phyloP scores from a whole-genome alignment of 2,113 vertebrate species.

The Xiphorhynchus elegans region DNA sequence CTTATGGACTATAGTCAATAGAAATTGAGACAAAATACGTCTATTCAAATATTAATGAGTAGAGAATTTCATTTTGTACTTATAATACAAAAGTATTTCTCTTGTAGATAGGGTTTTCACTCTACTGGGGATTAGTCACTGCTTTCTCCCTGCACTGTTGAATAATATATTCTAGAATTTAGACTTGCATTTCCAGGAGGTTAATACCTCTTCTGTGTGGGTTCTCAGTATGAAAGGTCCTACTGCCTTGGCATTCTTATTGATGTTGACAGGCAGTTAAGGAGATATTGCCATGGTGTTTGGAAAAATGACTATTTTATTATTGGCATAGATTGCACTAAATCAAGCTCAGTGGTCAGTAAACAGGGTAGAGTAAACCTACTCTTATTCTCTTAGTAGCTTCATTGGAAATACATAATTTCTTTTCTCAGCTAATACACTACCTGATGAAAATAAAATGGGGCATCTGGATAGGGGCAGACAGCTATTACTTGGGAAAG shows the following conservation, averaged over 20 bases:
- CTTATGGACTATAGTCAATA: not conserved
- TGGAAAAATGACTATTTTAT: not conserved
- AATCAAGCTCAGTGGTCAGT: not conserved
- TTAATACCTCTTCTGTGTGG: not conserved
- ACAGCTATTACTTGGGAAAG: not conserved
- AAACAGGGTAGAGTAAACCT: not conserved
- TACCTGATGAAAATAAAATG: not conserved
- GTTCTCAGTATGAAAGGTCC: not conserved
- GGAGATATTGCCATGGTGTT: not conserved
- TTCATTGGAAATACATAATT: not conserved
- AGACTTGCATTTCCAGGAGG: not conserved
- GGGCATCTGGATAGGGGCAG: not conserved
- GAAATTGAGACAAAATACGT: not conserved
- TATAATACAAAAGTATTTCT: not conserved
- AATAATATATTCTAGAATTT: not conserved
- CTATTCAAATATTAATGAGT: constrained; percentile 11
- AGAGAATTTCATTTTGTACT: not conserved
- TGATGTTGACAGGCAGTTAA: not conserved
- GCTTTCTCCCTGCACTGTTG: not conserved
- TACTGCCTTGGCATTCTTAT: not conserved
- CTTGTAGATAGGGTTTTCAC: not conserved
- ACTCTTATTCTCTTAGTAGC: not conserved
- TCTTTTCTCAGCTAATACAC: not conserved
- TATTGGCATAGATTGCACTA: not conserved
- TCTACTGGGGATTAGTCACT: not conserved